phyloP scores from a whole-genome alignment of 2,888 invertebrate genomes.

The Copidosoma aretas region DNA sequence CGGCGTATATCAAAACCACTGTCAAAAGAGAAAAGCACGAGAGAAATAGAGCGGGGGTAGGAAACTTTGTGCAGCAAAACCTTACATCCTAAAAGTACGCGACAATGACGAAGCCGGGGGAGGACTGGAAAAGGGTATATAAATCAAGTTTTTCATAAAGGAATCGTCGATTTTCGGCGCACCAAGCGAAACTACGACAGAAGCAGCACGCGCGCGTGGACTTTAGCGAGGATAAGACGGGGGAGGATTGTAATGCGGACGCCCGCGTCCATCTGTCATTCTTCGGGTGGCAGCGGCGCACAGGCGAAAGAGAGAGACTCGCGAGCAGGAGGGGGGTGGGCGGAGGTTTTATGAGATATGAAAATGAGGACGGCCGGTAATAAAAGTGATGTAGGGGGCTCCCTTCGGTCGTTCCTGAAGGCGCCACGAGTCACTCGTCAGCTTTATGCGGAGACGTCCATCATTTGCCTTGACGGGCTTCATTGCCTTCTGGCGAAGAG shows the following conservation, averaged over 20 bases:
- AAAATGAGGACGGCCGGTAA: conserved; percentile 62
- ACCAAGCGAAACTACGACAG: conserved; percentile 49
- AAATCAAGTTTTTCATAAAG: conserved; percentile 45
- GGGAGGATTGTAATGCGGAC: conserved; percentile 41
- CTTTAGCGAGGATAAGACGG: conserved; percentile 29
- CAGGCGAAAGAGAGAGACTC: neutral
- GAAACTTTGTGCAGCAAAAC: conserved; percentile 30
- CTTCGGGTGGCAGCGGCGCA: conserved; percentile 33
- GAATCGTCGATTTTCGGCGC: conserved; percentile 48
- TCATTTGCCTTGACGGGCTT: conserved; percentile 62
- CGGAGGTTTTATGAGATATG: conserved; percentile 61
- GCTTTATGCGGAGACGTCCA: conserved; percentile 63
- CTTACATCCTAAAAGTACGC: conserved; percentile 27
- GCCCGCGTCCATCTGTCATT: conserved; percentile 42
- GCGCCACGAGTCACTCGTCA: conserved; percentile 63
- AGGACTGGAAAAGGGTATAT: conserved; percentile 29
- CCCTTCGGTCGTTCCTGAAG: conserved; percentile 61
- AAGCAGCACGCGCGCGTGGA: conserved; percentile 44
- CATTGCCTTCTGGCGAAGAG: conserved; percentile 56
- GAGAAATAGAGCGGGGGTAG: conserved; percentile 4
- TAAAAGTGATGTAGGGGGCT: conserved; percentile 63
- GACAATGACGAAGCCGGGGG: neutral
- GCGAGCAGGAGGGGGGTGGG: conserved; percentile 16
- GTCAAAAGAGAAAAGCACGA: conserved; percentile 17
- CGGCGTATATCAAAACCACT: conserved; percentile 32